phyloP scores from a whole-genome alignment of 2,888 invertebrate genomes.

The Nemotelus pantherinus region DNA sequence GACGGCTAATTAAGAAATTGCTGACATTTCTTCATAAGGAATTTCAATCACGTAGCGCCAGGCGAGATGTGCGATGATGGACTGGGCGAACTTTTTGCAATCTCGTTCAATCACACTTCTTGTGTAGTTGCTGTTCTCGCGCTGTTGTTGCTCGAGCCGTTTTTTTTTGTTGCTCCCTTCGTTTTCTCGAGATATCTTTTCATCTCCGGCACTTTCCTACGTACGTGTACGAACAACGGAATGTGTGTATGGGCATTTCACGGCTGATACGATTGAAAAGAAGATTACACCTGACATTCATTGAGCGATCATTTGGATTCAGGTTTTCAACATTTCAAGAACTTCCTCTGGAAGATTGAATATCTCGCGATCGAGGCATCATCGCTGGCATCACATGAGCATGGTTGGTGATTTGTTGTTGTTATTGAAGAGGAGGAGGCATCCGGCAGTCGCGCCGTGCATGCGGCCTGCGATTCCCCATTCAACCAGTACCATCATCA shows the following conservation, averaged over 20 bases:
- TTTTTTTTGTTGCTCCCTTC: neutral
- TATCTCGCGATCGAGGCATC: constrained; percentile 14
- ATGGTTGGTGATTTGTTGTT: neutral
- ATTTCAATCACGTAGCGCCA: constrained; percentile 49
- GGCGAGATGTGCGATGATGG: constrained; percentile 35
- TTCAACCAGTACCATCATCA: neutral
- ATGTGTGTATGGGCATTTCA: constrained; percentile 14
- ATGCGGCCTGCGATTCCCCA: too few relatives aligned
- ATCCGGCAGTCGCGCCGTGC: constrained; percentile 9
- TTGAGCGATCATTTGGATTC: constrained; percentile 43
- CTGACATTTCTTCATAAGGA: constrained; percentile 43
- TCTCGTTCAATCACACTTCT: neutral
- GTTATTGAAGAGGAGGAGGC: constrained; percentile 2
- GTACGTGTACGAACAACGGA: neutral
- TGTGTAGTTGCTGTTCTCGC: neutral
- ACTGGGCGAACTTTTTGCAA: constrained; percentile 24
- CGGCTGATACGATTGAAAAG: constrained; percentile 31
- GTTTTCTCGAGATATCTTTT: constrained; percentile 21
- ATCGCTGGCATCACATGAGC: neutral
- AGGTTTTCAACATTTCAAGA: constrained; percentile 39
- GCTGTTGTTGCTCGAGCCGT: neutral
- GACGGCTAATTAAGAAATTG: constrained; percentile 48
- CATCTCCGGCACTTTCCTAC: constrained; percentile 24
- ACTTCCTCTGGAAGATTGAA: constrained; percentile 4
- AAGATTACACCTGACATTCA: constrained; percentile 43